Evolutionary conservation across 2,888 invertebrate genomes (phyloP).

Genomic region (Stenoptilia bipunctidactyla): DNA sequence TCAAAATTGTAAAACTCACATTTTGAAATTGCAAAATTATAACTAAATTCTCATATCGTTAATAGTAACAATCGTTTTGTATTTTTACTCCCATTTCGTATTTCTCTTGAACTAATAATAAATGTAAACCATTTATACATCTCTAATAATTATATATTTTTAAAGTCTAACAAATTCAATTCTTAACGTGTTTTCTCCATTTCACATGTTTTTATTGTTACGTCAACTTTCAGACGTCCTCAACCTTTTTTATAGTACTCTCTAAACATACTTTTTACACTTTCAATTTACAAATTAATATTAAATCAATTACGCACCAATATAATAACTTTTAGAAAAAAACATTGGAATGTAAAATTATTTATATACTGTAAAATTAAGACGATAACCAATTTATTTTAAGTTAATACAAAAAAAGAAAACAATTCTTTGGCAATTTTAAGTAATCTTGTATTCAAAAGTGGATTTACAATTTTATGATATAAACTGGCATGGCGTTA

Average conservation of each 20-base stretch:
- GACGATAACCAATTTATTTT: constrained; percentile 6
- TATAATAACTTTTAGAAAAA: constrained; percentile 17
- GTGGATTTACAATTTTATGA: constrained; percentile 63
- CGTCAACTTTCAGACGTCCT: constrained; percentile 63
- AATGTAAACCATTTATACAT: constrained; percentile 69
- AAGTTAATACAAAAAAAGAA: constrained; percentile 26
- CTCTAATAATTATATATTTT: constrained; percentile 68
- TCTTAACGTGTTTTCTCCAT: constrained; percentile 56
- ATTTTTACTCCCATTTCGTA: constrained; percentile 49
- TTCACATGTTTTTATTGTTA: constrained; percentile 36
- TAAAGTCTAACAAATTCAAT: constrained; percentile 70
- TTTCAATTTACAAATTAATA: constrained; percentile 26
- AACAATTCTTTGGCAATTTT: constrained; percentile 67
- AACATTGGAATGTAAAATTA: constrained; percentile 43
- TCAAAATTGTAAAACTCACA: constrained; percentile 73
- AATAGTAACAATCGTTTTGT: constrained; percentile 69
- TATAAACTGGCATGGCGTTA: constrained; percentile 49
- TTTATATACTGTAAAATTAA: constrained; percentile 9
- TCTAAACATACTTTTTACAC: constrained; percentile 64
- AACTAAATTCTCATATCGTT: constrained; percentile 70
- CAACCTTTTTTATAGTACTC: constrained; percentile 44
- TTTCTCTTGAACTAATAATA: constrained; percentile 64
- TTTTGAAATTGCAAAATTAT: constrained; percentile 72
- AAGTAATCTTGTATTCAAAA: constrained; percentile 43
- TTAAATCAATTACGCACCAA: too few relatives aligned